Evolutionary conservation across 1,140 invertebrate species (phyloP), one percentile per base, ranked within the genome.

Genomic region (Drosophila fuyamai): DNA sequence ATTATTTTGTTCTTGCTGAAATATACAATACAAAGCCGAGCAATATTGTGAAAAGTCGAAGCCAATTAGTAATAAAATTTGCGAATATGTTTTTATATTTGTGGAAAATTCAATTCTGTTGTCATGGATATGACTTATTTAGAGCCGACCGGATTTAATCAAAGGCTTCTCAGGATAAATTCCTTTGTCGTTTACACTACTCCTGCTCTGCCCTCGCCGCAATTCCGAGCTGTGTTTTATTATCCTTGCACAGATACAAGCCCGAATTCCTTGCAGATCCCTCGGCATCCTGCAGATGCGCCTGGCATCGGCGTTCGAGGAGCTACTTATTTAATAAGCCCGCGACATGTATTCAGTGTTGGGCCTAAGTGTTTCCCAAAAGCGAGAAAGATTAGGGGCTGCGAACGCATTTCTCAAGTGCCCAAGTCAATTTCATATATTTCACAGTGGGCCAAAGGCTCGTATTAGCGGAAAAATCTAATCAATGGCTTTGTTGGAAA

Each of bases 391-490:
- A 50, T 23, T 41, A 55, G 14, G 41, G n/a, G 29, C 5, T n/a
- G 44, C 14, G 47, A 36, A 8, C 18, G 61, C 47, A 75, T 56
- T 53, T 44, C 44, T 55, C 46, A 48, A 67, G 78, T 51, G 55
- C 58, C 65, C 70, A 62, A 82, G 76, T 62, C 79, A 86, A 88
- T 86, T 86, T 67, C 38, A 73, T 14, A 32, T 14, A 16, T 2
- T 4, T 9, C 13, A 36, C 50, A 36, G 14, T 53, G 50, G 50
- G 12, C 1, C 2, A 6, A 32, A n/a, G n/a, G n/a, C n/a, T n/a
- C n/a, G n/a, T n/a, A n/a, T n/a, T n/a, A n/a, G n/a, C n/a, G n/a
- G n/a, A n/a, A 32, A 32, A 8, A 7, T 8, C 29, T 0, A 32
- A 32, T 4, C 23, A 23, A 23, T 23, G 23, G 3, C 23, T 23